Percentiles rank a stretch among this genome's conserved stretches.
Evolutionary conservation across 2,797 vertebrate genomes (phyloP).

Genomic region (Lateolabrax maculatus): DNA sequence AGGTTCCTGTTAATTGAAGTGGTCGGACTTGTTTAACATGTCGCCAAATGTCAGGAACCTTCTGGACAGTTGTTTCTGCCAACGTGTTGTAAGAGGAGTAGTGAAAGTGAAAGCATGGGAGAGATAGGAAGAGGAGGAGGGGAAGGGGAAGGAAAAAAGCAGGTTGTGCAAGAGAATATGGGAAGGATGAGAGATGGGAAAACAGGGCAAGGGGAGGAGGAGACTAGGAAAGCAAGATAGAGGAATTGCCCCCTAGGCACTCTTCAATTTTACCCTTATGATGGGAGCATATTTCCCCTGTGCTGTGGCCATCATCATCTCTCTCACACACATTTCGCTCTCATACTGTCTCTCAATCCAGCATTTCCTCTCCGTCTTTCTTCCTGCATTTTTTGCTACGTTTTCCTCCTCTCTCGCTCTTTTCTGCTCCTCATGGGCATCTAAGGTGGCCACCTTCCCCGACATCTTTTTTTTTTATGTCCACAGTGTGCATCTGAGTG

Average conservation of each 20-base stretch:
- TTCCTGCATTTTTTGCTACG: constrained; percentile 12
- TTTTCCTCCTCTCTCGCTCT: constrained; percentile 15
- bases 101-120: constrained; percentile 20
- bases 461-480: constrained; percentile 29
- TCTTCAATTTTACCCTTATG: constrained; percentile 76
- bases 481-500: constrained; percentile 6
- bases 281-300: constrained; percentile 79
- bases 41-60: not conserved
- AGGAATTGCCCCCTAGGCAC: constrained; percentile 72
- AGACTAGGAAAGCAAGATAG: constrained; percentile 44
- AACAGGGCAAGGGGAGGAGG: constrained; percentile 66
- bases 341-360: constrained; percentile 26
- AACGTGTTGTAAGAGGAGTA: not conserved
- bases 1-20: not conserved
- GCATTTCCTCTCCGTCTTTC: constrained; percentile 15
- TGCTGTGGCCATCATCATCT: constrained; percentile 72
- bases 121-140: not conserved
- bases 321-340: constrained; percentile 26
- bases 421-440: constrained; percentile 15
- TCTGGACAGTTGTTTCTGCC: not conserved
- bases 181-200: constrained; percentile 51
- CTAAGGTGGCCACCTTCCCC: constrained; percentile 24
- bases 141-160: constrained; percentile 1
- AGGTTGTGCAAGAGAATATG: constrained; percentile 23
- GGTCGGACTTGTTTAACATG: not conserved